Base-by-base conservation (phyloP, 2,113 vertebrate species). In the Brienomyrus brachyistius region DNA sequence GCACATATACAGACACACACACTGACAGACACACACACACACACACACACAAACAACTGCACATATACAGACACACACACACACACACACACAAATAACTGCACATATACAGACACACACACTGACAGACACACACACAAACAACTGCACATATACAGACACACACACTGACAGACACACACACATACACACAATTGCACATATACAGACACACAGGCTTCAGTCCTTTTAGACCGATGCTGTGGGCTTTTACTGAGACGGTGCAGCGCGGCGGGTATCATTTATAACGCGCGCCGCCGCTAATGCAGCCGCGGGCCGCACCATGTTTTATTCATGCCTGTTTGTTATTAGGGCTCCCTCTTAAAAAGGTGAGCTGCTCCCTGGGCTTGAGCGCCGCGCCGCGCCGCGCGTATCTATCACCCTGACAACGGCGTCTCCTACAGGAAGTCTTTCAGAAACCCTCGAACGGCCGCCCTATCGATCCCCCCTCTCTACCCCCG, bases 401-500 rank as follows among this genome's bases (percentile, higher is more conserved):
- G 90, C 88, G 91, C 93, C 66, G 93, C 95, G 94, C 95, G 95
- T 96, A 96, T 96, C 96, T 96, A 96, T 96, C 95, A 96, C 94
- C 93, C 95, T 96, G 96, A 96, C 95, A 96, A 95, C 94, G 95
- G 94, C 94, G 93, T 96, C 95, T 96, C 96, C 95, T 94, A 94
- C 94, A 94, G 95, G 96, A 96, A 96, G 95, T 96, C 95, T 96
- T 95, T 96, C 95, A 95, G 95, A 96, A 96, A 96, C 96, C 95
- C 96, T 96, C 95, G 96, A 96, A 96, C 95, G 95, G 94, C 94
- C 93, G 86, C 40, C 92, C 94, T 96, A 96, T 96, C 95, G 96
- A 96, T 96, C 95, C 94, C 62, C 87, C 86, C 86, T 17, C 74
- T 70, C 93, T 95, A 94, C 94, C 70, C 70, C 70, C 13, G 95